phyloP scores from a whole-genome alignment of 2,113 vertebrate genomes.

The Penelope pileata region DNA sequence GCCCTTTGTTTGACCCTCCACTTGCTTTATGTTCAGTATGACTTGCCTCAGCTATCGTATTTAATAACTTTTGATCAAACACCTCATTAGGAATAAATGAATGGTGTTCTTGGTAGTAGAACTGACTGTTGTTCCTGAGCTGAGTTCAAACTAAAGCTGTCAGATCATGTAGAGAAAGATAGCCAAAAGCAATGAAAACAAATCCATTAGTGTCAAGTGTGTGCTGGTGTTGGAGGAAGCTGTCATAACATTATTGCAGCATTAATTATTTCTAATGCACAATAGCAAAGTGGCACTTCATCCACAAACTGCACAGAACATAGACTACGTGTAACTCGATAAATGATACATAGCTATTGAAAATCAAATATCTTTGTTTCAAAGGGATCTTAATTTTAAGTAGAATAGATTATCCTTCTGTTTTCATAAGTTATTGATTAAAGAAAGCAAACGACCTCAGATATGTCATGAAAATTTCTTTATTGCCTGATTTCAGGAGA shows the following conservation, averaged over 20 bases:
- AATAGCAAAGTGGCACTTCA: neutral
- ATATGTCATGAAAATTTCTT: neutral
- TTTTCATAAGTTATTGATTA: neutral
- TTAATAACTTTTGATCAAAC: neutral
- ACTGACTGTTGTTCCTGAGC: neutral
- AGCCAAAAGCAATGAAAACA: neutral
- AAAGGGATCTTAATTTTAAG: neutral
- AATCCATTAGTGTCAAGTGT: neutral
- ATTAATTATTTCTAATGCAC: neutral
- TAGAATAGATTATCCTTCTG: neutral
- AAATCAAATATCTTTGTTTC: neutral
- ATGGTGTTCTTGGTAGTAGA: neutral
- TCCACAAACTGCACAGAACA: neutral
- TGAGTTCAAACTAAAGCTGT: neutral
- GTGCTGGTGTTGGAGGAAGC: neutral
- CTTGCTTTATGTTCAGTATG: neutral
- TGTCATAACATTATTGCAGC: neutral
- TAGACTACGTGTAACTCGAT: neutral
- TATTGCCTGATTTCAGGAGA: neutral
- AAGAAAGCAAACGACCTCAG: neutral
- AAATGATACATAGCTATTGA: neutral
- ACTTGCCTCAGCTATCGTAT: neutral
- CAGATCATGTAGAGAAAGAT: neutral
- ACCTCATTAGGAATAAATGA: conserved; percentile 1
- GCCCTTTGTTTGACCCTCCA: neutral